Percentiles rank a stretch among this genome's conserved stretches.
These are phyloP conservation scores for Aramus guarauna DNA, from an alignment of 2,113 vertebrate species.

Conservation along the genomic window DNA sequence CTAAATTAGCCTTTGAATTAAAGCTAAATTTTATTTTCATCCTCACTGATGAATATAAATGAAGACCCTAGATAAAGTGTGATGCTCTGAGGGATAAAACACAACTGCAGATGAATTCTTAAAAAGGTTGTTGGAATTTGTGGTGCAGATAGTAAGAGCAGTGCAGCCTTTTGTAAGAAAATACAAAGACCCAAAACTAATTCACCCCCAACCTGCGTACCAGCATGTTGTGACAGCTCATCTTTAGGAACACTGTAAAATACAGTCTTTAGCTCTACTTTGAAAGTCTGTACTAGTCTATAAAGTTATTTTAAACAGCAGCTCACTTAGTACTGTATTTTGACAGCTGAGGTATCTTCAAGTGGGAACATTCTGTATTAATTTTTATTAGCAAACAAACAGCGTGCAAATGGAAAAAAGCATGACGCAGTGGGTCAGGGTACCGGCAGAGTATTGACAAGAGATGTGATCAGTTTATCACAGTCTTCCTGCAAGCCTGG, in stretches of 20 bases:
- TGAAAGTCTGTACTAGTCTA: not conserved
- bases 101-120: not conserved
- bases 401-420: not conserved
- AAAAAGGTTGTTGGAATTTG: not conserved
- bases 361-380: not conserved
- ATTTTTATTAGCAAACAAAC: conserved; percentile 16
- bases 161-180: not conserved
- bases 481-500: not conserved
- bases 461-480: not conserved
- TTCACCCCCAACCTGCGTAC: not conserved
- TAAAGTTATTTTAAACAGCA: not conserved
- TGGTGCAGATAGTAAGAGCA: not conserved
- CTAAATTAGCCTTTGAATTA: conserved; percentile 32
- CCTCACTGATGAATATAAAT: conserved; percentile 34
- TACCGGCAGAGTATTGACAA: not conserved
- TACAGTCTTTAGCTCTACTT: not conserved
- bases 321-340: not conserved
- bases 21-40: conserved; percentile 22
- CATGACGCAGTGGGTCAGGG: not conserved
- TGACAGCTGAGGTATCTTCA: not conserved
- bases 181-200: not conserved
- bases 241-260: not conserved
- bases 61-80: not conserved
- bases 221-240: not conserved
- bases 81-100: conserved; percentile 33